Percentiles rank a stretch among this genome's conserved stretches.
Evolutionary conservation across 2,888 invertebrate species (phyloP).

Genomic region (Pinctada fucata): DNA sequence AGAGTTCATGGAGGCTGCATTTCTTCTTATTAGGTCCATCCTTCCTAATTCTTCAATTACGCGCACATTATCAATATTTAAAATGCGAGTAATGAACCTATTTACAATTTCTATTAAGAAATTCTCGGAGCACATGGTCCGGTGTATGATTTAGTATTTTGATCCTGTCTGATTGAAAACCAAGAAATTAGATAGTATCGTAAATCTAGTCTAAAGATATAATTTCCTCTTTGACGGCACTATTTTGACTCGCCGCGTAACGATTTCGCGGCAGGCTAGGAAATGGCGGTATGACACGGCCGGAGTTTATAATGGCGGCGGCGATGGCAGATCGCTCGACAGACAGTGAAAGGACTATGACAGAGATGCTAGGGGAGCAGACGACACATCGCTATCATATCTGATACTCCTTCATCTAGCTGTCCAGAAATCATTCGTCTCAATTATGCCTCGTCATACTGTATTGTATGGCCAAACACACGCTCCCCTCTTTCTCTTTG

Average conservation of each 20-base stretch:
- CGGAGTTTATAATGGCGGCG: not conserved
- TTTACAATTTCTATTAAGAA: slow-evolving; percentile 36
- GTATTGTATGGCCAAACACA: too few relatives aligned
- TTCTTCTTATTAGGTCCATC: not conserved
- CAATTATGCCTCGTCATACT: not conserved
- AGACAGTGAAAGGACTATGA: not conserved
- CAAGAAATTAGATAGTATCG: slow-evolving; percentile 11
- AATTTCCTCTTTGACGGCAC: slow-evolving; percentile 29
- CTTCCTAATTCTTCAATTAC: not conserved
- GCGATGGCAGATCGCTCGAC: not conserved
- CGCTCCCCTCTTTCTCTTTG: too few relatives aligned
- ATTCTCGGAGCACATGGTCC: slow-evolving; percentile 19
- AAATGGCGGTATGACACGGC: slow-evolving; percentile 16
- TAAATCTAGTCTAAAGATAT: slow-evolving; percentile 29
- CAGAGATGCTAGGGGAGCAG: not conserved
- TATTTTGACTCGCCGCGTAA: slow-evolving; percentile 18
- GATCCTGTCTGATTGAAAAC: slow-evolving; percentile 19
- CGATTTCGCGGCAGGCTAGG: slow-evolving; percentile 19
- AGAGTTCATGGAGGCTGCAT: not conserved
- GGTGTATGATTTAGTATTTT: slow-evolving; percentile 31
- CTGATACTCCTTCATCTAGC: not conserved
- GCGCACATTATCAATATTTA: slow-evolving; percentile 34
- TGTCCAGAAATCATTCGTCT: not conserved
- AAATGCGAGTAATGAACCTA: slow-evolving; percentile 31
- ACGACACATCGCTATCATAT: not conserved